Percentiles rank a stretch among this genome's conserved stretches.
Conservation (phyloP, 2,797 vertebrate species). For the Siniperca scherzeri region DNA sequence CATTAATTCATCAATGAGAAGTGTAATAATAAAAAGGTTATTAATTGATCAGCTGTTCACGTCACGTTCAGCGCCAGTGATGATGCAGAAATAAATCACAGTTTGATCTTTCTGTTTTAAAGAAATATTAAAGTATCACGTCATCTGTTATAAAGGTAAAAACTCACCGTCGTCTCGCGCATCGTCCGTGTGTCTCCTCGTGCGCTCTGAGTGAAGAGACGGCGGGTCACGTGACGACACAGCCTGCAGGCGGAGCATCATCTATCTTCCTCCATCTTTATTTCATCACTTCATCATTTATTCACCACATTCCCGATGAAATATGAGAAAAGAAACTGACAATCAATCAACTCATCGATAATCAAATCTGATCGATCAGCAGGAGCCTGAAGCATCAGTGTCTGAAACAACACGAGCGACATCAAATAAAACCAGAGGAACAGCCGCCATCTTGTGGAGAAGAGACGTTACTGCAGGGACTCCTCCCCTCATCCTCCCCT, state of each 20-base stretch:
- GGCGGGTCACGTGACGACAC: not conserved
- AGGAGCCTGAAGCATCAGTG: not conserved
- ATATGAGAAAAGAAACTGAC: not conserved
- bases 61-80: too few species aligned
- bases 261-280: conserved; percentile 19
- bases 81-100: too few species aligned
- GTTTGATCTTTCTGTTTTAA: too few species aligned
- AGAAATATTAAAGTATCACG: not conserved
- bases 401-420: not conserved
- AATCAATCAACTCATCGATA: not conserved
- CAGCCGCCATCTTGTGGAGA: not conserved
- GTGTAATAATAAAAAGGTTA: too few species aligned
- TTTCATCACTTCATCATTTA: conserved; percentile 22
- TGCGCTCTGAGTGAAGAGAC: not conserved
- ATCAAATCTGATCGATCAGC: not conserved
- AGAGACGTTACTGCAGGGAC: not conserved
- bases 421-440: not conserved
- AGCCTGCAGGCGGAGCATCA: not conserved
- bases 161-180: conserved; percentile 12
- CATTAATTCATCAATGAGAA: too few species aligned
- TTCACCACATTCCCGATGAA: not conserved
- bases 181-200: conserved; percentile 3
- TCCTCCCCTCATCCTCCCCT: not conserved
- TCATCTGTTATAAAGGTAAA: not conserved
- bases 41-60: too few species aligned